Evolutionary conservation across 2,113 vertebrate species (phyloP), one percentile per base, ranked within the genome.

Genomic region (Galeopterus variegatus): DNA sequence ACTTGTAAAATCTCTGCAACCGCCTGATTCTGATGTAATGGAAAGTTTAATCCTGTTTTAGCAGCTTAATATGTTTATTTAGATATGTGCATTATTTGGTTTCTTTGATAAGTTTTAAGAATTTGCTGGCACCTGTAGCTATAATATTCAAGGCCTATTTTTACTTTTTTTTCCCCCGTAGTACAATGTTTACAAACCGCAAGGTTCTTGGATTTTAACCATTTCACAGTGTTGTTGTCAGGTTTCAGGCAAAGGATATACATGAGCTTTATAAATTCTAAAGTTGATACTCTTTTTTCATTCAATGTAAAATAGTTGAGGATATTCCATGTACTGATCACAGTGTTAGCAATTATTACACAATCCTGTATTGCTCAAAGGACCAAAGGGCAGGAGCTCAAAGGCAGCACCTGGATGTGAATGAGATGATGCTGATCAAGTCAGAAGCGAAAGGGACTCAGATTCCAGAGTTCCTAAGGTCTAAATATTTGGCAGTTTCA

Each of bases 61-160:
- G 76, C 31, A 96, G 45, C 15, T 81, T 76, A 52, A 60, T 76
- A 52, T 76, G 33, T 75, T 67, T 19, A 69, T 70, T 93, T 93
- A 75, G 23, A 41, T 84, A 69, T 54, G 14, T 85, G 45, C 26
- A 36, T 81, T 90, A 23, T 31, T 95, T 5, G 3, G 8, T 86
- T 91, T 83, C 26, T 88, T 80, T 76, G 15, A 28, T 86, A 92
- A 69, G 33, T 88, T 94, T 52, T 65, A 93, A 93, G 87, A 94
- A 73, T 45, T 64, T 93, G 36, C 54, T 94, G n/a, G 62, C 56
- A 95, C 54, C 3, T 28, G n/a, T 80, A 36, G 24, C 17, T 73
- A 18, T 45, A n/a, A 48, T 70, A 64, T 65, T 80, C 41, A 85
- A 67, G 17, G 45, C 9, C 80, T 79, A 33, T 79, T 21, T 84